Evolutionary conservation across 2,113 vertebrate species (phyloP), one percentile per base, ranked within the genome.

Genomic region (Ammospiza nelsoni): DNA sequence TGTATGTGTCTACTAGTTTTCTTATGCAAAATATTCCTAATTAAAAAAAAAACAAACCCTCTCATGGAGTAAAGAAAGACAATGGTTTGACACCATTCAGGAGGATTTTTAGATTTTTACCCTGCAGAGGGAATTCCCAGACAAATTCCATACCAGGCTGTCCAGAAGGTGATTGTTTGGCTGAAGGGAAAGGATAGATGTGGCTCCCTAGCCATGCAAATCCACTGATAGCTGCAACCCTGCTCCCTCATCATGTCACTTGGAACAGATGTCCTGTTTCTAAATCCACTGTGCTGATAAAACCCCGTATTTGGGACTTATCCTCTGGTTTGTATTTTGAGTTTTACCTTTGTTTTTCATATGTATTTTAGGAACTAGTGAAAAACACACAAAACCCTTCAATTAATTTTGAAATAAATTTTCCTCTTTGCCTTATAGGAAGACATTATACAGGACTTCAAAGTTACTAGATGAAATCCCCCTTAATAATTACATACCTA

Each of bases 241-340:
- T 18, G 37, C 61, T 92, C 27, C 52, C 35, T 90, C 80, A 59
- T 76, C 6, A 1, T 39, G n/a, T 67, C 35, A 23, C 80, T 86
- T 72, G 58, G 49, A 92, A 72, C 89, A 95, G 87, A 86, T 87
- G 77, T 44, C 33, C 27, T 68, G 18, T 51, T 27, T 77, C 37
- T 88, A 83, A 94, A 93, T 88, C 67, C 66, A n/a, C 13, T 41
- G 51, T 49, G 41, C 37, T 93, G 83, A 69, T 73, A 90, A 91
- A 82, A 23, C 5, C 33, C 2, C 2, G 33, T 76, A 66, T 82
- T 72, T 28, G 46, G 9, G 75, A 62, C 33, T 63, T 85, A 54
- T 4, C 46, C 67, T 37, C 21, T 39, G 21, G 10, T 2, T 63
- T 57, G 7, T 20, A 15, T 83, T 67, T 68, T 79, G 46, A 80